These are phyloP conservation scores for Drosophila ohnishii DNA, from an alignment of 1,140 invertebrate genomes.

Conservation along the genomic window DNA sequence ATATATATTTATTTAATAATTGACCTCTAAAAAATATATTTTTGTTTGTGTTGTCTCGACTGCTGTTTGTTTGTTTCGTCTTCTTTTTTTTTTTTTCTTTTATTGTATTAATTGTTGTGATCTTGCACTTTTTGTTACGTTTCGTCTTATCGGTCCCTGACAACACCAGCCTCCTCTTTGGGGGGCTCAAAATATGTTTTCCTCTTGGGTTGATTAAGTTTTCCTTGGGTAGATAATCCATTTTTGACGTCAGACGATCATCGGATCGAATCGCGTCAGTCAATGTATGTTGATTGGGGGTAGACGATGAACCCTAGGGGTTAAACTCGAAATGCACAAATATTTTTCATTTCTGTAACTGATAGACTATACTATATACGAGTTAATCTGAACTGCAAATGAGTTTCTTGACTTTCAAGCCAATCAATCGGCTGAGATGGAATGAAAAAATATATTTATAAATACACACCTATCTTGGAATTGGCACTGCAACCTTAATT, in stretches of 20 bases:
- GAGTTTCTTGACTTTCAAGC: conserved; percentile 35
- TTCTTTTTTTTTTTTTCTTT: neutral
- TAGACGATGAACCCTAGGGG: conserved; percentile 32
- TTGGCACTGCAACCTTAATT: conserved; percentile 35
- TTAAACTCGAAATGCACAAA: conserved; percentile 51
- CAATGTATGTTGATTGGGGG: conserved; percentile 12
- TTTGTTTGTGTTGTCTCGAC: conserved; percentile 45
- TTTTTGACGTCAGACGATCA: conserved; percentile 55
- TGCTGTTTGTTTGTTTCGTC: conserved; percentile 27
- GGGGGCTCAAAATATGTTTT: conserved; percentile 20
- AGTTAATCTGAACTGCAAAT: conserved; percentile 23
- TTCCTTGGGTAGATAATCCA: conserved; percentile 55
- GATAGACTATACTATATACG: conserved; percentile 29
- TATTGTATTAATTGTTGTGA: conserved; percentile 47
- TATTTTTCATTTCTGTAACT: conserved; percentile 54
- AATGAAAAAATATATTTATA: conserved; percentile 8
- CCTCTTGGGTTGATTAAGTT: conserved; percentile 44
- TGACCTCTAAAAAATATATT: conserved; percentile 23
- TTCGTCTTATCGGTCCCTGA: conserved; percentile 42
- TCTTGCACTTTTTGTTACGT: conserved; percentile 40
- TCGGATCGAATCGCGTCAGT: conserved; percentile 7
- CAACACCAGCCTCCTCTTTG: conserved; percentile 28
- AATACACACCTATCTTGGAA: conserved; percentile 9
- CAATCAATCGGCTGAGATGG: conserved; percentile 9
- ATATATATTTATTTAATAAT: conserved; percentile 14